phyloP scores from a whole-genome alignment of 2,113 vertebrate species.

The Pteruthius melanotis region DNA sequence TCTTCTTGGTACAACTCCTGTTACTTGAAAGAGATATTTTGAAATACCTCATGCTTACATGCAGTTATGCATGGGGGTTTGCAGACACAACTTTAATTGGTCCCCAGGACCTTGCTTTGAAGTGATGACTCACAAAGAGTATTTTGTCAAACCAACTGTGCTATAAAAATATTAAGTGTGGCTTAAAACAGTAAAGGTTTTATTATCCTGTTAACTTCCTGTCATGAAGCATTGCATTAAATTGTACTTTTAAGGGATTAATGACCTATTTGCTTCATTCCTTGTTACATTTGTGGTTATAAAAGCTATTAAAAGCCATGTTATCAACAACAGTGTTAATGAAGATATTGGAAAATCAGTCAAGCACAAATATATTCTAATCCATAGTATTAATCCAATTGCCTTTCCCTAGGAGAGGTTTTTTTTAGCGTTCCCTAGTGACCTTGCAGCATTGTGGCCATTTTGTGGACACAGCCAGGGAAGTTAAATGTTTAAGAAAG shows the following conservation, averaged over 20 bases:
- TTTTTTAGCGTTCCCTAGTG: not conserved
- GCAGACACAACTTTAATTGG: slow-evolving; percentile 63
- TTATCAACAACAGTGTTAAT: slow-evolving; percentile 54
- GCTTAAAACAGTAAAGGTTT: slow-evolving; percentile 74
- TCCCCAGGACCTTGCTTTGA: slow-evolving; percentile 70
- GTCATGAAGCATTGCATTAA: slow-evolving; percentile 73
- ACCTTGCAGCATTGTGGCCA: not conserved
- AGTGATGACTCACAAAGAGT: slow-evolving; percentile 73
- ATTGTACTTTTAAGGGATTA: slow-evolving; percentile 73
- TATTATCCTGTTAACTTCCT: slow-evolving; percentile 76
- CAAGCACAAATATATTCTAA: not conserved
- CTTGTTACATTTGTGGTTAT: slow-evolving; percentile 58
- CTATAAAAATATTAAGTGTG: slow-evolving; percentile 75
- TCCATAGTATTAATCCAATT: slow-evolving; percentile 7
- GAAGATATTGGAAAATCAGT: slow-evolving; percentile 34
- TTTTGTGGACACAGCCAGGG: not conserved
- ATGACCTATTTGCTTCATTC: slow-evolving; percentile 61
- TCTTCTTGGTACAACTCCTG: not conserved
- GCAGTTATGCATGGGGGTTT: slow-evolving; percentile 28
- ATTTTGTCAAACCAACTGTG: slow-evolving; percentile 70
- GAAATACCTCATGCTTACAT: not conserved
- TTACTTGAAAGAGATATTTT: slow-evolving; percentile 40
- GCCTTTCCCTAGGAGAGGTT: not conserved
- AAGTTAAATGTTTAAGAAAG: not conserved
- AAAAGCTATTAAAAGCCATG: slow-evolving; percentile 54